Base-by-base conservation (phyloP, 2,797 vertebrate species). In the Gila robusta region DNA sequence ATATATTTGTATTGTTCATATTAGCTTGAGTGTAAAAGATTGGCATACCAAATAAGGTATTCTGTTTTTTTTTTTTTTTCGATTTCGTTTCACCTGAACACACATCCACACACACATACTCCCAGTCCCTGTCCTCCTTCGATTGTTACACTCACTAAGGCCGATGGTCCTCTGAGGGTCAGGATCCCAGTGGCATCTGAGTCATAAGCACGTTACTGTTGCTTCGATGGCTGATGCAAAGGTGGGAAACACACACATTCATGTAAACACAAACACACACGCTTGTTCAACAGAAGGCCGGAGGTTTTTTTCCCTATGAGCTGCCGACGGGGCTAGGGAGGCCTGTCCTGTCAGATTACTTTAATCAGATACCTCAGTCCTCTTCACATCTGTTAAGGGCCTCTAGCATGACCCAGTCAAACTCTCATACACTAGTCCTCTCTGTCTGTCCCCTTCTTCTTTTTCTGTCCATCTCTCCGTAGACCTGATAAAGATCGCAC, bases 261-360 rank as follows among this genome's bases (percentile, higher is more conserved):
- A 32, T 67, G 62, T 70, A 86, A 81, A 86, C 85, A 86, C 56
- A 72, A 76, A 52, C 69, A 11, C 77, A 71, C 82, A 66, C 32
- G 23, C 86, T 79, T 67, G 54, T 49, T 49, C 73, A 82, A 82
- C 84, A 90, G 82, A 87, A 85, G 82, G 81, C 76, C 26, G 4
- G 1, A 72, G 69, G 86, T 23, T 79, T 84, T 54, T 93, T 26
- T 26, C 3, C 90, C 93, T 79, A 92, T 79, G 89, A 88, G 81
- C 67, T 80, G 26, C 19, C 16, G 47, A 14, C 87, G 87, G 94
- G 92, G 92, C 21, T 28, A 8, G 64, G 64, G 35, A 32, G 71
- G 59, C 56, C 52, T 85, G 93, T 92, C 93, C 89, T 87, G 86
- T 84, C 87, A 91, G 94, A 95, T 95, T 94, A 93, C 92, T 91